Conservation (phyloP, 2,113 vertebrate species). For the Urocitellus parryii region DNA sequence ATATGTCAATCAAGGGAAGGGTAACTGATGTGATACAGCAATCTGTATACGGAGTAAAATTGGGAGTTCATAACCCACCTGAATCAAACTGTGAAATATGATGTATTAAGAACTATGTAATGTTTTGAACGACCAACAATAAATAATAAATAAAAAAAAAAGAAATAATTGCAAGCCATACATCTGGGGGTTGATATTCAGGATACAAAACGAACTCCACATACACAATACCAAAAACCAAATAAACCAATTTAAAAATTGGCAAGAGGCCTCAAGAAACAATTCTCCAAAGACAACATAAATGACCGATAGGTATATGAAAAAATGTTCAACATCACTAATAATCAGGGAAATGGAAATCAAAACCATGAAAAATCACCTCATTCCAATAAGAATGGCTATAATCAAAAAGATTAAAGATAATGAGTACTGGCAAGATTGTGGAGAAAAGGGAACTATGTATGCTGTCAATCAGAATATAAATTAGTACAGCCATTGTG, state of each 20-base stretch:
- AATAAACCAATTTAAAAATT: not conserved
- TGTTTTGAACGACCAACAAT: too few relatives aligned
- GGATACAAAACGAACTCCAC: not conserved
- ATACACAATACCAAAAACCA: not conserved
- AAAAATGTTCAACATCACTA: not conserved
- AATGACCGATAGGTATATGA: not conserved
- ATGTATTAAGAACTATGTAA: too few relatives aligned
- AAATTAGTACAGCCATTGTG: not conserved
- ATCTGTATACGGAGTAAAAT: too few relatives aligned
- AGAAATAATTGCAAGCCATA: not conserved
- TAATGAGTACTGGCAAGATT: not conserved
- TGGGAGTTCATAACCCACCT: too few relatives aligned
- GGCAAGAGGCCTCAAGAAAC: not conserved
- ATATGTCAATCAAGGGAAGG: too few relatives aligned
- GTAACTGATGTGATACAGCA: too few relatives aligned
- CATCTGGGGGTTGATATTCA: not conserved
- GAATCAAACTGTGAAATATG: too few relatives aligned
- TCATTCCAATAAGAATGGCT: not conserved
- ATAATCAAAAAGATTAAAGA: not conserved
- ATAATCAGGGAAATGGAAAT: not conserved
- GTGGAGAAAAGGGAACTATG: too few relatives aligned
- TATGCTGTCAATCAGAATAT: not conserved
- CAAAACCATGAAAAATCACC: not conserved
- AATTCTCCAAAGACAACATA: not conserved
- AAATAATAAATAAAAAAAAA: too few relatives aligned